phyloP scores from a whole-genome alignment of 1,140 invertebrate genomes.

The Telenomus remus region DNA sequence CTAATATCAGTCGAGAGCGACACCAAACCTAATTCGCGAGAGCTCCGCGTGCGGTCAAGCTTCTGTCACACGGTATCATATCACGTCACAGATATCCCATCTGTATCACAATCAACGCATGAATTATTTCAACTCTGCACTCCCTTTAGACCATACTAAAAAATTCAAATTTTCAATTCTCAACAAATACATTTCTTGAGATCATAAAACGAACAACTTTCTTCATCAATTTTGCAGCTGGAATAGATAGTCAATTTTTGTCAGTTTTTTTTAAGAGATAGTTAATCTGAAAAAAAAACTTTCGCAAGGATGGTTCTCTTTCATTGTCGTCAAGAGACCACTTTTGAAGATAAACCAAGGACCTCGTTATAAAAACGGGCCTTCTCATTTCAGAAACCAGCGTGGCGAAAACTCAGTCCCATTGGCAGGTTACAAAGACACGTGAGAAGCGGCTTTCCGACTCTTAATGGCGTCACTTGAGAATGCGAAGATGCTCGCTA shows the following conservation, averaged over 20 bases:
- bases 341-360: neutral
- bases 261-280: too few species aligned
- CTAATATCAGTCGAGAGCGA: constrained; percentile 28
- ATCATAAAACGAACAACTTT: too few species aligned
- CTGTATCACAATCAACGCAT: constrained; percentile 37
- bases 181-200: too few species aligned
- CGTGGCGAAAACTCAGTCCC: too few species aligned
- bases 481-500: constrained; percentile 15
- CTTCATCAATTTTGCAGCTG: too few species aligned
- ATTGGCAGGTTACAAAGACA: constrained; percentile 18
- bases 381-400: neutral
- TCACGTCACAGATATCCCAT: constrained; percentile 40
- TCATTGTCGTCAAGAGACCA: too few species aligned
- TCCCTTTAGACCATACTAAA: too few species aligned
- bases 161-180: too few species aligned
- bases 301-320: too few species aligned
- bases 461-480: constrained; percentile 39
- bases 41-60: constrained; percentile 26
- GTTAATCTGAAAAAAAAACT: too few species aligned
- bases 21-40: constrained; percentile 9
- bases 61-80: constrained; percentile 48
- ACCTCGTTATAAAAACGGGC: constrained; percentile 26
- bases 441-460: constrained; percentile 22
- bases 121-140: constrained; percentile 35
- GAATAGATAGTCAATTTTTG: too few species aligned